Percentiles rank a stretch among this genome's conserved stretches.
Evolutionary conservation across 2,888 invertebrate genomes (phyloP).

Genomic region (Diarsia dahlii): DNA sequence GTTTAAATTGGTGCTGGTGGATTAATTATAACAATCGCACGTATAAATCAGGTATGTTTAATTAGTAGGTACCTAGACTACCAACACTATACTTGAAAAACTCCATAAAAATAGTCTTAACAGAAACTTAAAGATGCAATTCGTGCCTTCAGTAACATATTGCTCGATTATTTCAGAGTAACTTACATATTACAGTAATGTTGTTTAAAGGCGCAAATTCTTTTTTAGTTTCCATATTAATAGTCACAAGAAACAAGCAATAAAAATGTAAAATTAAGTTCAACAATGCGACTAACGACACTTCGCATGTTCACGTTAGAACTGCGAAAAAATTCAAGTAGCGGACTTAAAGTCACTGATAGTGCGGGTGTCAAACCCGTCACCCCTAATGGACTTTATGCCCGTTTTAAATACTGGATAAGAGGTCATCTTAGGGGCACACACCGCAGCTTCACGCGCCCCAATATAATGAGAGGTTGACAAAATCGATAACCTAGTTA

Average conservation of each 20-base stretch:
- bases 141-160: neutral
- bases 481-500: constrained; percentile 55
- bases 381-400: constrained; percentile 20
- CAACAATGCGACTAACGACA: neutral
- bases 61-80: neutral
- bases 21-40: neutral
- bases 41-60: neutral
- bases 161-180: neutral
- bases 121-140: neutral
- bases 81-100: no score
- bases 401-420: constrained; percentile 27
- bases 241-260: neutral
- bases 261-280: neutral
- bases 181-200: constrained; percentile 41
- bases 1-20: no score
- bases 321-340: constrained; percentile 11
- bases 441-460: constrained; percentile 44
- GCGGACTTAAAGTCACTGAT: constrained; percentile 13
- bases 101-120: neutral
- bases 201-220: constrained; percentile 26
- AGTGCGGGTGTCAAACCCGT: constrained; percentile 23
- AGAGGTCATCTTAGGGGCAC: constrained; percentile 37
- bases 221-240: constrained; percentile 27
- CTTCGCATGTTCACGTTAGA: constrained; percentile 19
- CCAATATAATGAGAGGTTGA: constrained; percentile 51